Evolutionary conservation across 2,797 vertebrate species (phyloP), one percentile per base, ranked within the genome.

Genomic region (Ptychobarbus kaznakovi): DNA sequence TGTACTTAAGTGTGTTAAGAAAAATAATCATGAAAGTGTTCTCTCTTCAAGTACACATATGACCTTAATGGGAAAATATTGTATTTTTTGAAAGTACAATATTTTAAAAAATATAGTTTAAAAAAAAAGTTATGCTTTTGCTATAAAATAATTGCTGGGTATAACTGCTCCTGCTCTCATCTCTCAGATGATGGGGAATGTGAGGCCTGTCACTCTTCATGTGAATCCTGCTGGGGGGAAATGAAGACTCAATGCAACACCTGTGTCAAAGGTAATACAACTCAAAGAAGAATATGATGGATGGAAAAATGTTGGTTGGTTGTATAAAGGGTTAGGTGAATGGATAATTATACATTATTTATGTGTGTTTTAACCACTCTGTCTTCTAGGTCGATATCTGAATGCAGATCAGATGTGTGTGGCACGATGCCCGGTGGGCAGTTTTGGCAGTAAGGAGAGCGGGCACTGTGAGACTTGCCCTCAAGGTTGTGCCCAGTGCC

Each of bases 191-290:
- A 92, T 68, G 89, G 91, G 1, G 86, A 80, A 44, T 90, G 95
- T 76, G 92, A 93, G 38, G 89, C 88, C 66, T 99, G 98, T 91
- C 91, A 96, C 86, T 42, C 91, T 40, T 94, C 95, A 2, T 99
- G 97, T 86, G 94, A 92, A 87, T 96, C 96, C 84, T 99, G 98
- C 91, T 94, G 91, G 18, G 95, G 93, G 87, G 90, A 91, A 4
- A 90, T 89, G 88, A 92, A 92, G 63, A 90, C 92, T 25, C 40
- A 92, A 56, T 98, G 98, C 74, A 95, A 94, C 74, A 93, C 94
- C 0, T 99, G 98, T 90, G 83, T 83, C 1, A 89, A 93, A 96
- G 97, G 98, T 99, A 92, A 90, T 44, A 51, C 44, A 58, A 79
- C 44, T 75, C 13, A 63, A 63, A 25, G 22, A 46, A 32, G 44